phyloP scores from a whole-genome alignment of 2,888 invertebrate genomes.

The Scaptomyza cyrtandrae region DNA sequence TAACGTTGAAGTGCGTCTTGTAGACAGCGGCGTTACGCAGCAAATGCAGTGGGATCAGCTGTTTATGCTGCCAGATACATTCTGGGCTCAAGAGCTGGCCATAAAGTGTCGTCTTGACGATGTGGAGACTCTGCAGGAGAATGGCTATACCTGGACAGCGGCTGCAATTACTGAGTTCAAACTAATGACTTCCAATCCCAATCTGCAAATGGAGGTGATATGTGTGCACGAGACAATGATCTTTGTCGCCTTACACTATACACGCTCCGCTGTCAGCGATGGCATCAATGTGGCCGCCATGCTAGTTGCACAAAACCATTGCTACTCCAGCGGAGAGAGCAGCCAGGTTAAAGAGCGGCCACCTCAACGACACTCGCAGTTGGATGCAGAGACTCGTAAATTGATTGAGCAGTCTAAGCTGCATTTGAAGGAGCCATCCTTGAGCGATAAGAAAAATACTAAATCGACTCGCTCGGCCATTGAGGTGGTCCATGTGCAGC shows the following conservation, averaged over 20 bases:
- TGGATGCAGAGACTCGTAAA: conserved; percentile 24
- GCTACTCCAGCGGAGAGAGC: conserved; percentile 85
- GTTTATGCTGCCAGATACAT: conserved; percentile 84
- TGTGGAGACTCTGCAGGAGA: conserved; percentile 83
- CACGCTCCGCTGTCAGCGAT: conserved; percentile 82
- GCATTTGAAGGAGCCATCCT: background rate
- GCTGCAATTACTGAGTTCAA: conserved; percentile 82
- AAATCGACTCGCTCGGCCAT: conserved; percentile 67
- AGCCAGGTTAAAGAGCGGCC: conserved; percentile 4
- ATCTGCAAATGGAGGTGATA: conserved; percentile 83
- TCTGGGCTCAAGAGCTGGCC: conserved; percentile 65
- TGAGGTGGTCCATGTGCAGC: conserved; percentile 85
- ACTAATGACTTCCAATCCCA: conserved; percentile 78
- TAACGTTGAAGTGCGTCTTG: conserved; percentile 72
- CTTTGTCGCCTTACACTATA: conserved; percentile 81
- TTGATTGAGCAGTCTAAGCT: conserved; percentile 32
- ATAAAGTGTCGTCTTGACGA: conserved; percentile 83
- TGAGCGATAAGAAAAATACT: background rate
- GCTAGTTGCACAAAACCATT: conserved; percentile 85
- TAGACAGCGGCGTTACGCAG: conserved; percentile 88
- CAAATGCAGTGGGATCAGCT: conserved; percentile 85
- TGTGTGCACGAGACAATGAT: conserved; percentile 56
- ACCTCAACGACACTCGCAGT: background rate
- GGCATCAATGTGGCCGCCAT: conserved; percentile 86
- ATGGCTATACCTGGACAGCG: conserved; percentile 83